A percentile compares a stretch with the other conserved stretches of the same genome.
These are phyloP conservation scores for Volucella zonaria DNA, from an alignment of 2,888 invertebrate species.

Conservation along the genomic window DNA sequence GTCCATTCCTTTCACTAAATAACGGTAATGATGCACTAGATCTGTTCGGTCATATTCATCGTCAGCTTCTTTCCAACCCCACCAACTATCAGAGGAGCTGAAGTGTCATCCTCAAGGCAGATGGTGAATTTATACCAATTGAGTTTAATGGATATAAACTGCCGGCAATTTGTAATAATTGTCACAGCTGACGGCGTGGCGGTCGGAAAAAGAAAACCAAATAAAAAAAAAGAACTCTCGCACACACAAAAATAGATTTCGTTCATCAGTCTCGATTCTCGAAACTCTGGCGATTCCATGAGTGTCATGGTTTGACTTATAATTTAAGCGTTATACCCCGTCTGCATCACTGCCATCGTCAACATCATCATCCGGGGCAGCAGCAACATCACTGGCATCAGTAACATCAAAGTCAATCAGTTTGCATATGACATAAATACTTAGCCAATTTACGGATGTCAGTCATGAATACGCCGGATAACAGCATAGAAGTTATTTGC, in stretches of 20 bases:
- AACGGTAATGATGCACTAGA: conserved; percentile 30
- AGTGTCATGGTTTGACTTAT: conserved; percentile 63
- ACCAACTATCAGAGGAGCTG: background rate
- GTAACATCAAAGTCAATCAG: conserved; percentile 69
- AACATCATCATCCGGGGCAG: background rate
- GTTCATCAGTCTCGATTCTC: conserved; percentile 2
- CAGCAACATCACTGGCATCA: conserved; percentile 8
- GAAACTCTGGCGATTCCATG: conserved; percentile 29
- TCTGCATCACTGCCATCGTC: conserved; percentile 29
- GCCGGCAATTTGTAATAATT: conserved; percentile 74
- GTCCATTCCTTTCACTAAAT: conserved; percentile 7
- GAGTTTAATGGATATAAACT: conserved; percentile 78
- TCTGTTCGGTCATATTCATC: conserved; percentile 38
- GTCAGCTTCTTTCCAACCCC: conserved; percentile 5
- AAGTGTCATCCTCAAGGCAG: conserved; percentile 37
- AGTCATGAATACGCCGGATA: conserved; percentile 59
- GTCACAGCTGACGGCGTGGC: conserved; percentile 64
- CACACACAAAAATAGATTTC: conserved; percentile 54
- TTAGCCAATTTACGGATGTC: conserved; percentile 66
- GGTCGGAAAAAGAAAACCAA: conserved; percentile 22
- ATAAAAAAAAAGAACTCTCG: background rate
- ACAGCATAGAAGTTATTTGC: conserved; percentile 57
- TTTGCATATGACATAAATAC: conserved; percentile 73
- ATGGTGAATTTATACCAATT: conserved; percentile 78
- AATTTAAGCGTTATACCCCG: conserved; percentile 37